Base-by-base conservation (phyloP, 2,113 vertebrate genomes). In the Microcebus murinus region DNA sequence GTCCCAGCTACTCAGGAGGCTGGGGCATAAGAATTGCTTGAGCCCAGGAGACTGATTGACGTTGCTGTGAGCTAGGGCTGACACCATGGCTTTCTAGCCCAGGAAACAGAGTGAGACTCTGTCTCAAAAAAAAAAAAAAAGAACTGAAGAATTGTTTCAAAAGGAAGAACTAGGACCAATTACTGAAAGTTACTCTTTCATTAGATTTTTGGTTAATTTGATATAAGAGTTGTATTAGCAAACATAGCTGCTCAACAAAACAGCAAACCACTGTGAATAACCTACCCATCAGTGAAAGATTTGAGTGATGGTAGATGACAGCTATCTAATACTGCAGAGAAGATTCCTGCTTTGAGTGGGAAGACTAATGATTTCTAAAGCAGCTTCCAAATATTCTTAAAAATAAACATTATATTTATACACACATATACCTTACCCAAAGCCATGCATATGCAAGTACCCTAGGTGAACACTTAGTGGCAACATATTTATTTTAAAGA, bases 191-290 rank as follows among this genome's bases (percentile, higher is more conserved):
- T n/a, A 88, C 42, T 81, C 39, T 79, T 84, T 71, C 68, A 91
- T 74, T 67, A 93, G 48, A 70, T 79, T 67, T 77, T 93, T 88
- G 15, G 39, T 57, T 96, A 73, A 84, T 48, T 29, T 90, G 25
- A 74, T 94, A 27, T 23, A 39, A 79, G 14, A 88, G 34, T 61
- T 87, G 86, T 57, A 90, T 31, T 73, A 90, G 34, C n/a, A 88
- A 88, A 61, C 34, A 77, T 31, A 67, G 31, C 48, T 87, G 17
- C 12, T 94, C 68, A 74, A 90, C 34, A 93, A 90, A 67, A 34
- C 1, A 80, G 70, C 29, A 95, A 79, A 85, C 20, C 1, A 10
- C 23, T 81, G 5, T 63, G n/a, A 94, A 52, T 42, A 90, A 73
- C 36, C 27, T 91, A 89, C 31, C 14, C 31, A 57, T 79, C 18